These are phyloP conservation scores for Chrysolina oricalcia DNA, from an alignment of 2,888 invertebrate genomes.

Conservation along the genomic window DNA sequence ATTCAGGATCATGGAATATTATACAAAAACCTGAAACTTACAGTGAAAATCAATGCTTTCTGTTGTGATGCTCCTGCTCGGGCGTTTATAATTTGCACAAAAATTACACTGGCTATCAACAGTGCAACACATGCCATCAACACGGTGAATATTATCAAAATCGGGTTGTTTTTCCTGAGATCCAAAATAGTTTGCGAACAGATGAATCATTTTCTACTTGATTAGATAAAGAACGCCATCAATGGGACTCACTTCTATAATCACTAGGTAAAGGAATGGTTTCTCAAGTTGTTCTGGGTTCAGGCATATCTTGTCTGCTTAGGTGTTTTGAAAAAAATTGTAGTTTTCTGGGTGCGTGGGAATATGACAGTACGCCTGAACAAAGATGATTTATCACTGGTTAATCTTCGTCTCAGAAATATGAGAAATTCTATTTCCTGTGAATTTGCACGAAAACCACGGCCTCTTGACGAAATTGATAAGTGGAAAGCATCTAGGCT, in stretches of 20 bases:
- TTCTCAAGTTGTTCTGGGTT: conserved; percentile 41
- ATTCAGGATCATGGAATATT: conserved; percentile 13
- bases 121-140: conserved; percentile 2
- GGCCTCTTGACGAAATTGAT: conserved; percentile 21
- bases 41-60: conserved; percentile 21
- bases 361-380: no score
- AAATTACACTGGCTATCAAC: conserved; percentile 11
- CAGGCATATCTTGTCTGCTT: conserved; percentile 45
- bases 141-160: no score
- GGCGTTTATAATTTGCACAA: conserved; percentile 23
- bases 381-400: no score
- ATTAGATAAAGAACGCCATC: no score
- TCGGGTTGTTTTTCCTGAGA: no score
- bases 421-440: no score
- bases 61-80: conserved; percentile 30
- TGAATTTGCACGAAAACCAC: conserved; percentile 11
- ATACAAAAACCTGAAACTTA: neutral
- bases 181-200: no score
- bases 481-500: conserved; percentile 25
- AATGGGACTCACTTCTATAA: neutral
- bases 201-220: no score
- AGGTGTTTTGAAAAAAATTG: conserved; percentile 1
- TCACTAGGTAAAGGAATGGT: conserved; percentile 19
- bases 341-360: no score
- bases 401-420: no score